Evolutionary conservation across 2,888 invertebrate genomes (phyloP), one percentile per base, ranked within the genome.

Genomic region (Cryptocheilus praepositus): DNA sequence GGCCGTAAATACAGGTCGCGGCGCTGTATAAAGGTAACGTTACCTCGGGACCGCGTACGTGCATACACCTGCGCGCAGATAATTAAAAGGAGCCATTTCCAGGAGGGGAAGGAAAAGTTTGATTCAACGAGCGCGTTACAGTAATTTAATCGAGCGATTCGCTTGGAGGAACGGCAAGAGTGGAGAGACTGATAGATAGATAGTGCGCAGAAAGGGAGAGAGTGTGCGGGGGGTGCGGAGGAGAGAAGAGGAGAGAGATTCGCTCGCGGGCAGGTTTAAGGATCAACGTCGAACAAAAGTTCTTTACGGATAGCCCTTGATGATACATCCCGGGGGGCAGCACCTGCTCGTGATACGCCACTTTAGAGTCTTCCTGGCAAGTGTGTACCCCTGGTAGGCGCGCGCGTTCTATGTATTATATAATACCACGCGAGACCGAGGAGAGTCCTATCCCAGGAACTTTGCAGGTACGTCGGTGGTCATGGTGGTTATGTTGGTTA

Each of bases 281-380:
- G 52, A 60, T 67, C 46, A 56, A 56, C 57, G 66, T 68, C 68
- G 60, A 68, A 59, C 56, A 63, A 68, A 74, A 77, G 36, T 71
- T 73, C 64, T 62, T 73, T 64, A 51, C 21, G 54, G 61, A 75
- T 76, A 66, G 56, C 70, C 70, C 57, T 67, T 70, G 71, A 81
- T 71, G 75, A 76, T 81, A 80, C 67, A 66, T 73, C 77, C 61
- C 67, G 69, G 61, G 49, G 66, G 79, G 76, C 73, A 79, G 77
- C 80, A 81, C 80, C 81, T 81, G 80, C 76, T 81, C 77, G 71
- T 52, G 76, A 76, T 73, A 73, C 79, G 73, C 70, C 76, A 74
- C 70, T 77, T 70, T 69, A 57, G 55, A 36, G 36, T 36, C 36
- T 56, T 52, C 43, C 18, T 4, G 28, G 57, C 59, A 57, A 19